These are phyloP conservation scores for Battus philenor DNA, from an alignment of 1,140 invertebrate genomes.

Conservation along the genomic window DNA sequence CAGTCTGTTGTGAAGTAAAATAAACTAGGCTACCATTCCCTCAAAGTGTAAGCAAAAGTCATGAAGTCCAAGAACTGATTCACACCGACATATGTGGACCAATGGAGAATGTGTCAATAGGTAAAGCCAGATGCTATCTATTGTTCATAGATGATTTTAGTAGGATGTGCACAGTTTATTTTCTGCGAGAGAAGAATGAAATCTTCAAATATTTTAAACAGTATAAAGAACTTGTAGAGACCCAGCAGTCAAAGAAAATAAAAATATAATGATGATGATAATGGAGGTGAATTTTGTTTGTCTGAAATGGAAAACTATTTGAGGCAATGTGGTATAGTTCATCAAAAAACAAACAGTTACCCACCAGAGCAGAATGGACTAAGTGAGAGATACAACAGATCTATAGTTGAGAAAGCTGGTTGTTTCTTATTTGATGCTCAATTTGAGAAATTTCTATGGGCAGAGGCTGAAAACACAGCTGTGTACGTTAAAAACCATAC, in stretches of 20 bases:
- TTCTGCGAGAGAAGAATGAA: too few species aligned
- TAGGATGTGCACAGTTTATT: too few species aligned
- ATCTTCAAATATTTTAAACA: too few species aligned
- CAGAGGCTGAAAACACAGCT: slow-evolving; percentile 1
- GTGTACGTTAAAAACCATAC: slow-evolving; percentile 1
- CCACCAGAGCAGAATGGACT: slow-evolving; percentile 7
- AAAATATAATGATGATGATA: too few species aligned
- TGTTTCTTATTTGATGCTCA: slow-evolving; percentile 2
- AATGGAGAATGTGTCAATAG: slow-evolving; percentile 5
- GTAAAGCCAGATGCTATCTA: slow-evolving; percentile 4
- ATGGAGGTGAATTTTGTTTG: too few species aligned
- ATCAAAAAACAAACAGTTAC: too few species aligned
- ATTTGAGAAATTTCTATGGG: slow-evolving; percentile 5
- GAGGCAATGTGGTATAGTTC: too few species aligned
- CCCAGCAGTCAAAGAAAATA: too few species aligned
- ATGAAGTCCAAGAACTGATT: not conserved
- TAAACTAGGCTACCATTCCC: slow-evolving; percentile 5
- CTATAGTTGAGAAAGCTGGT: not conserved
- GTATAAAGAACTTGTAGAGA: too few species aligned
- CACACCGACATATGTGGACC: slow-evolving; percentile 9
- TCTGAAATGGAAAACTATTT: too few species aligned
- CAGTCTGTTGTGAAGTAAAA: slow-evolving; percentile 17
- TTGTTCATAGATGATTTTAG: slow-evolving; percentile 12
- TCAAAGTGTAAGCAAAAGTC: not conserved
- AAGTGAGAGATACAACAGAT: slow-evolving; percentile 1